Evolutionary conservation across 2,888 invertebrate species (phyloP).

Genomic region (Bibio marci): DNA sequence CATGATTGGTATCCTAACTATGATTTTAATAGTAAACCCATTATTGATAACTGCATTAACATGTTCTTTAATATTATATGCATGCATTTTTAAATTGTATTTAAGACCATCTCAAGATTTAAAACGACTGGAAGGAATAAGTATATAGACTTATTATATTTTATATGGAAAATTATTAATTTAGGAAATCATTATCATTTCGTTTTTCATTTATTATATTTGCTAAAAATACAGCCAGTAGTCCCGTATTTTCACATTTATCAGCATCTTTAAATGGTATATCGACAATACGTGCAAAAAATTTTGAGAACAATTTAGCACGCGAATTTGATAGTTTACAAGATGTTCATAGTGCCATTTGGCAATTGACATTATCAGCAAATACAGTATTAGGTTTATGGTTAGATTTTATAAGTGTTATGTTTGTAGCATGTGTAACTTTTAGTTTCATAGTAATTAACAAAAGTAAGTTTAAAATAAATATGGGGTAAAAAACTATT

Average conservation of each 20-base stretch:
- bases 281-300: conserved; percentile 60
- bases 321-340: conserved; percentile 53
- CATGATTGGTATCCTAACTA: conserved; percentile 56
- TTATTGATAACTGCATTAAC: conserved; percentile 47
- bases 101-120: conserved; percentile 56
- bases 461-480: conserved; percentile 1
- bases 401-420: conserved; percentile 44
- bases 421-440: conserved; percentile 40
- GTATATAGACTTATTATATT: too few relatives aligned
- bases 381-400: conserved; percentile 45
- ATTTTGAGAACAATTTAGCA: conserved; percentile 24
- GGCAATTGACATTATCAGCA: conserved; percentile 6
- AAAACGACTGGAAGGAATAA: conserved; percentile 52
- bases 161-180: too few relatives aligned
- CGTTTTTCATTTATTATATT: too few relatives aligned
- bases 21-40: conserved; percentile 53
- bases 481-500: background rate
- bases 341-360: conserved; percentile 18
- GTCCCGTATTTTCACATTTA: conserved; percentile 74
- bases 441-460: conserved; percentile 33
- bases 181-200: too few relatives aligned
- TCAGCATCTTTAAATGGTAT: conserved; percentile 64
- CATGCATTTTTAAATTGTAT: conserved; percentile 46
- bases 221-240: too few relatives aligned
- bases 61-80: conserved; percentile 44